Evolutionary conservation across 2,797 vertebrate genomes (phyloP).

Genomic region (Xerus rutilus): DNA sequence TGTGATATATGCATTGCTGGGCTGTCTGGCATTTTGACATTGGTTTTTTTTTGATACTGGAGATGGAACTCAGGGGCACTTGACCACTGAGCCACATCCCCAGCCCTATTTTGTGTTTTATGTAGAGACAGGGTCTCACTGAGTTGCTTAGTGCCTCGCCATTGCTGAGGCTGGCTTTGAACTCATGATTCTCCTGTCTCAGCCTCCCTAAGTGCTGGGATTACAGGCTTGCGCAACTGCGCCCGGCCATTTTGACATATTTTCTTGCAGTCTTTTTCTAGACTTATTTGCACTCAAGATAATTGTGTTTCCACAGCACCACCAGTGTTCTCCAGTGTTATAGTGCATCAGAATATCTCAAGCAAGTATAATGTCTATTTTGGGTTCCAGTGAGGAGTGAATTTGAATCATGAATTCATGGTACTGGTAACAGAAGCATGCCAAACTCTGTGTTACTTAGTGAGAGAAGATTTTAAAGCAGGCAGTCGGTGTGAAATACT

Average conservation of each 20-base stretch:
- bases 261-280: slow-evolving; percentile 22
- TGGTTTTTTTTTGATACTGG: no score
- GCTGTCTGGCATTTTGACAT: not conserved
- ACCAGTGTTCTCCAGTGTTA: not conserved
- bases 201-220: no score
- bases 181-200: no score
- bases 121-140: no score
- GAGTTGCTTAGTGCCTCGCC: no score
- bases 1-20: not conserved
- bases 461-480: slow-evolving; percentile 21
- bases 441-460: not conserved
- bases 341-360: not conserved
- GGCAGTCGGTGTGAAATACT: not conserved
- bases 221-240: no score
- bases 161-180: no score
- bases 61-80: no score
- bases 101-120: no score
- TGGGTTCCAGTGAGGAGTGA: not conserved
- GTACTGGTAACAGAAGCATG: not conserved
- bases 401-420: not conserved
- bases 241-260: not conserved
- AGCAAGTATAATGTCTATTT: not conserved
- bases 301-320: slow-evolving; percentile 1
- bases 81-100: no score
- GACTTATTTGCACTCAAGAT: not conserved